Base-by-base conservation (phyloP, 2,797 vertebrate genomes). In the Clarias pachynema region DNA sequence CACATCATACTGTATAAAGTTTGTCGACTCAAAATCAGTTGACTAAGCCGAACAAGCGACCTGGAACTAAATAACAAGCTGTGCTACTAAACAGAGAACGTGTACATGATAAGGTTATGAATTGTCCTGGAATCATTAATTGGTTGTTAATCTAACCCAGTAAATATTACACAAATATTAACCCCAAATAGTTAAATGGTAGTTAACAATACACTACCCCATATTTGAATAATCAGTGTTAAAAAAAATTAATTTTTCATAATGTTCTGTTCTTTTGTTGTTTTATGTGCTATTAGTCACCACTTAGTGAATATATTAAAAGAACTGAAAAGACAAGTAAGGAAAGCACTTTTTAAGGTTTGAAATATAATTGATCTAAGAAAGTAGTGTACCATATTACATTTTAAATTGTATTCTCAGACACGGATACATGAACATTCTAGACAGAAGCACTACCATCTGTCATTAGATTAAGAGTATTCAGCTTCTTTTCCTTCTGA, bases 41-140 rank as follows among this genome's bases (percentile, higher is more conserved):
- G 91, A 98, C 97, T 96, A 93, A 98, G 92, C 91, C 98, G 96
- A 82, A 98, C 97, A 93, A 98, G 98, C 93, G 98, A 97, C 92
- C 98, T 98, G 0, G 97, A 97, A 90, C 97, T 53, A 49, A 73
- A 3, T 99, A 92, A 99, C 98, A 90, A 98, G 94, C 60, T 98
- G 97, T 89, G 97, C 96, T 49, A 49, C 44, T 68, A 72, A 69
- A 37, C 18, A 31, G 16, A 31, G 16, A 83, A 91, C 98, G 40
- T 20, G 16, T 65, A 57, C 12, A 24, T 65, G 10, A 26, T 53
- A 34, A 24, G 24, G 4, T 56, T 5, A 2, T 8, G 20, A 81
- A 70, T 44, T 59, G 29, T 37, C 15, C 10, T 37, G 2, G 53
- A 29, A 44, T 65, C 24, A 26, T 16, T 7, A 69, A 59, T 40